Percentiles rank a stretch among this genome's conserved stretches.
Evolutionary conservation across 2,888 invertebrate species (phyloP).

Genomic region (Nemotelus nigrinus): DNA sequence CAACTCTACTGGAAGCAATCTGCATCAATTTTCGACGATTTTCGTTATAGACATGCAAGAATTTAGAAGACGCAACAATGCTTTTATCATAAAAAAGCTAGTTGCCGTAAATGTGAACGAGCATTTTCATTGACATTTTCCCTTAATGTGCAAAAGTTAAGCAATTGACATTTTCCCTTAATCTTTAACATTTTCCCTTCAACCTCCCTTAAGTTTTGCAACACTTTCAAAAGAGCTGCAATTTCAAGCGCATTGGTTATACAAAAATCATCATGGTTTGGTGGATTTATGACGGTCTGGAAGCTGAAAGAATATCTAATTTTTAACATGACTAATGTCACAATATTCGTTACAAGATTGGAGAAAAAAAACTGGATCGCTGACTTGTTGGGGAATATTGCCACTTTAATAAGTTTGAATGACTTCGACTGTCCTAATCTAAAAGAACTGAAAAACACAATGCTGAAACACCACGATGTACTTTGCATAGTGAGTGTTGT

Average conservation of each 20-base stretch:
- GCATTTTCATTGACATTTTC: background rate
- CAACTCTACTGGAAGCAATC: no score
- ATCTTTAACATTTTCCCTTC: no score
- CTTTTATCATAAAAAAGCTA: conserved; percentile 7
- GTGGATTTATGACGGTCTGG: background rate
- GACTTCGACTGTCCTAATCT: background rate
- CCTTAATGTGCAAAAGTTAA: no score
- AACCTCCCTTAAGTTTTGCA: background rate
- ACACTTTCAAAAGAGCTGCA: background rate
- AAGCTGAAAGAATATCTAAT: background rate
- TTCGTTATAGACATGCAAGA: conserved; percentile 15
- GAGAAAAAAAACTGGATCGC: conserved; percentile 7
- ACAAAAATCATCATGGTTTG: conserved; percentile 1
- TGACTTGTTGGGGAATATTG: conserved; percentile 2
- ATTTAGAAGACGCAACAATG: background rate
- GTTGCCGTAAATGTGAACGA: background rate
- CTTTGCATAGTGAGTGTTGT: background rate
- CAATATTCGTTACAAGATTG: conserved; percentile 2
- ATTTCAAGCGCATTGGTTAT: conserved; percentile 5
- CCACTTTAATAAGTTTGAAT: background rate
- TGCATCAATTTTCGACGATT: background rate
- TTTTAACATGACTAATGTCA: background rate
- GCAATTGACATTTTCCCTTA: no score
- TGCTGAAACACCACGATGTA: background rate
- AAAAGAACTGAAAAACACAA: background rate